Evolutionary conservation across 2,113 vertebrate genomes (phyloP).

Genomic region (Phoenicopterus ruber): DNA sequence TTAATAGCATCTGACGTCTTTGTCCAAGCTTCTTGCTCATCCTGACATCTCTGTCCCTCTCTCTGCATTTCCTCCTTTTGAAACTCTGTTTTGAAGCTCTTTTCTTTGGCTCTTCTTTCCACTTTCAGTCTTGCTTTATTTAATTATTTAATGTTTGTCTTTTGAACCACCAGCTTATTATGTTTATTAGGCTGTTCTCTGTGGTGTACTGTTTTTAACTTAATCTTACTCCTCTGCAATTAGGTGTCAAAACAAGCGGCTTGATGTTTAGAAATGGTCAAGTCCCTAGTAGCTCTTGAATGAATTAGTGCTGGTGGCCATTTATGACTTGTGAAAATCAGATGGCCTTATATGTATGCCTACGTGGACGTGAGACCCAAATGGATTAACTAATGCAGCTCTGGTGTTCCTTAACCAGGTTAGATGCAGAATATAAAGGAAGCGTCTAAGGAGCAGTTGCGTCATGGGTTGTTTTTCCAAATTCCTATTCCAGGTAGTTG

Average conservation of each 20-base stretch:
- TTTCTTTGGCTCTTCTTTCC: background rate
- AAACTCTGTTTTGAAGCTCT: background rate
- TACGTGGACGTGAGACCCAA: background rate
- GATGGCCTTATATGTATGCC: background rate
- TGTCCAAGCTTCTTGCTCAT: background rate
- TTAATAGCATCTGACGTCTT: background rate
- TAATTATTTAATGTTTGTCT: background rate
- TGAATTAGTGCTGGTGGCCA: background rate
- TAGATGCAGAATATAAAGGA: background rate
- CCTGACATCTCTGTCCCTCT: background rate
- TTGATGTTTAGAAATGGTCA: background rate
- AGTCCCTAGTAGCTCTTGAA: background rate
- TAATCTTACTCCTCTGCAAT: background rate
- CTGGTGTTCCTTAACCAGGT: background rate
- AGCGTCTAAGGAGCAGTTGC: background rate
- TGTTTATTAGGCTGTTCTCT: background rate
- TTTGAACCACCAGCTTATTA: background rate
- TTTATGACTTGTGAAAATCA: background rate
- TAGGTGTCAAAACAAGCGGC: background rate
- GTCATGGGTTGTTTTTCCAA: background rate
- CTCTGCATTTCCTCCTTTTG: background rate
- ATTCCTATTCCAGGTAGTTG: background rate
- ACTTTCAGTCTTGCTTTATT: background rate
- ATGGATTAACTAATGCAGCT: background rate
- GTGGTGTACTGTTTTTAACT: background rate